Base-by-base conservation (phyloP, 2,113 vertebrate species). In the Agapornis roseicollis region DNA sequence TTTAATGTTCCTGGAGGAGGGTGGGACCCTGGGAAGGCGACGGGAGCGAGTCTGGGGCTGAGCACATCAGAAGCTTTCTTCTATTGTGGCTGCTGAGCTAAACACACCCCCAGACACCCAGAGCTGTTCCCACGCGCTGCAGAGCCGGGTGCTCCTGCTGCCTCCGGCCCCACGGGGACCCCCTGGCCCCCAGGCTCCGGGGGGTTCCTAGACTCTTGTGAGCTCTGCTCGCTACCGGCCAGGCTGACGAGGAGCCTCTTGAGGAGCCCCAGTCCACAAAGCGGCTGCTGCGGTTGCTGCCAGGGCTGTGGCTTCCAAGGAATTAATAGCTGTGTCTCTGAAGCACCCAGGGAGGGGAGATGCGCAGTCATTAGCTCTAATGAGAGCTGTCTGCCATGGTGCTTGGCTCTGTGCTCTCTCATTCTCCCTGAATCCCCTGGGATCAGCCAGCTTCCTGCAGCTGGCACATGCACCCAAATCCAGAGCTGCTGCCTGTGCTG, bases 271-370 rank as follows among this genome's bases (percentile, higher is more conserved):
- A 8, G 0, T 6, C 7, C 7, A 4, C 63, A 17, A 22, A 46
- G 71, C 1, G 3, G 22, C 82, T 64, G 86, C 84, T 41, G 77
- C 2, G 25, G 64, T 69, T 69, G 56, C 56, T 61, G 79, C 85
- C 64, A 69, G 76, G 25, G n/a, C 14, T 79, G 89, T 3, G 49
- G 93, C 56, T 92, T 81, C 1, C 12, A 49, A 72, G 70, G 81
- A 96, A 95, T 96, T 95, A 95, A 95, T 82, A 69, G 88, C 79
- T 18, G 79, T 49, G 91, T 89, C 94, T 47, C 76, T 77, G 73
- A 61, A 69, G 91, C 63, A 37, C 52, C 89, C 19, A 7, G 89
- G 80, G 94, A 88, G 16, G 4, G 66, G 44, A 85, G 85, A 69
- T 85, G 70, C 42, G 70, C 78, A 37, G n/a, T 89, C 93, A 82